phyloP scores from a whole-genome alignment of 2,888 invertebrate species.

The Chymomyza caudatula region DNA sequence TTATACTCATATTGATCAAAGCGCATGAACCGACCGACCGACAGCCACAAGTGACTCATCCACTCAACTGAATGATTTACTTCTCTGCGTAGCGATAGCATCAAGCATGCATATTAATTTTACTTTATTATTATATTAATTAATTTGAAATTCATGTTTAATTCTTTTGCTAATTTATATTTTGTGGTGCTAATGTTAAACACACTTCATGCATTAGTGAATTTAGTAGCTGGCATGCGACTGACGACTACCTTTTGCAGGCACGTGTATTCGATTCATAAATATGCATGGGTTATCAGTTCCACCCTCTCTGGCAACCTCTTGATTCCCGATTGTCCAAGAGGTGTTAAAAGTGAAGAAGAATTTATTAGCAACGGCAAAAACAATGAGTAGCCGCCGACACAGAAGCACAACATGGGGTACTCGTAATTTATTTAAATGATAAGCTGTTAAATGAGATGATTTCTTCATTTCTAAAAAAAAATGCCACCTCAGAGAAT shows the following conservation, averaged over 20 bases:
- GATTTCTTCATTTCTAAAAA: not conserved
- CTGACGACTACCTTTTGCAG: not conserved
- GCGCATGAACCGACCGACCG: not conserved
- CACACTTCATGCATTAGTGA: not conserved
- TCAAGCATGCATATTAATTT: not conserved
- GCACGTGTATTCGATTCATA: not conserved
- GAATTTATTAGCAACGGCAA: not conserved
- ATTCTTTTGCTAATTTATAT: constrained; percentile 9
- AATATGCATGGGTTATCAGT: not conserved
- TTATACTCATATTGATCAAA: not conserved
- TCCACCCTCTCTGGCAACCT: not conserved
- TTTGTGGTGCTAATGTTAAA: not conserved
- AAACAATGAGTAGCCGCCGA: not conserved
- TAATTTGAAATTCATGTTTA: constrained; percentile 50
- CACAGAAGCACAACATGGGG: not conserved
- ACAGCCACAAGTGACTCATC: not conserved
- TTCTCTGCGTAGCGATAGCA: not conserved
- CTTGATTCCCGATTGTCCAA: not conserved
- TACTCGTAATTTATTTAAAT: not conserved
- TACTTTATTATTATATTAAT: constrained; percentile 30
- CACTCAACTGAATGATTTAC: not conserved
- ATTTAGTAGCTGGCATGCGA: not conserved
- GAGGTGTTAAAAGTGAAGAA: not conserved
- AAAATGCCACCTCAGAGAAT: not conserved
- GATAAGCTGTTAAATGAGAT: not conserved